Percentiles rank a stretch among this genome's conserved stretches.
Evolutionary conservation across 2,888 invertebrate species (phyloP).

Genomic region (Chymomyza caudatula): DNA sequence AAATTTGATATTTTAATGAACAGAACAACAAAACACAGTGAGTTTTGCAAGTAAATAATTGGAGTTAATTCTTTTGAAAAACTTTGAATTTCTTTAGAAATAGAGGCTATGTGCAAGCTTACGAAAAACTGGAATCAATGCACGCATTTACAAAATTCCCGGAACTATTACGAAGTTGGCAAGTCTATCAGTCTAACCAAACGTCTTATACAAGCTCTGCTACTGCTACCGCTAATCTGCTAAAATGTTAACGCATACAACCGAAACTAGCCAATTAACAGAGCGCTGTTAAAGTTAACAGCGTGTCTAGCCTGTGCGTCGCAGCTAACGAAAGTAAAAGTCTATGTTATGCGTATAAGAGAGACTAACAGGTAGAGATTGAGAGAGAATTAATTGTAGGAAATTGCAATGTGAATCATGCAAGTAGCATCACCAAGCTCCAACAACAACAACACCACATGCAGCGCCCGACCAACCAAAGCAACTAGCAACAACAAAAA

Average conservation of each 20-base stretch:
- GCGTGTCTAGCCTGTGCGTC: neutral
- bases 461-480: conserved; percentile 10
- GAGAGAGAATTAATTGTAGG: conserved; percentile 27
- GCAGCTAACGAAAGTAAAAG: conserved; percentile 36
- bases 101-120: too few species aligned
- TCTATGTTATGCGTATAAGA: conserved; percentile 6
- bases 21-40: too few species aligned
- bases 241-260: neutral
- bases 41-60: too few species aligned
- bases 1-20: too few species aligned
- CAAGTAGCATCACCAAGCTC: conserved; percentile 9
- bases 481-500: conserved; percentile 12
- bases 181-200: too few species aligned
- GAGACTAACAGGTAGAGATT: neutral
- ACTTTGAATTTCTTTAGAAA: too few species aligned
- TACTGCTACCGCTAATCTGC: neutral
- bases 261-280: conserved; percentile 11
- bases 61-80: too few species aligned
- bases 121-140: too few species aligned
- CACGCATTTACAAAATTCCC: too few species aligned
- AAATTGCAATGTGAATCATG: conserved; percentile 44
- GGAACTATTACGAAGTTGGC: too few species aligned
- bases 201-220: too few species aligned
- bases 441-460: conserved; percentile 1
- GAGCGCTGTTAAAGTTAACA: conserved; percentile 24